Evolutionary conservation across 1,140 invertebrate genomes (phyloP), one percentile per base, ranked within the genome.

Genomic region (Diuraphis noxia): DNA sequence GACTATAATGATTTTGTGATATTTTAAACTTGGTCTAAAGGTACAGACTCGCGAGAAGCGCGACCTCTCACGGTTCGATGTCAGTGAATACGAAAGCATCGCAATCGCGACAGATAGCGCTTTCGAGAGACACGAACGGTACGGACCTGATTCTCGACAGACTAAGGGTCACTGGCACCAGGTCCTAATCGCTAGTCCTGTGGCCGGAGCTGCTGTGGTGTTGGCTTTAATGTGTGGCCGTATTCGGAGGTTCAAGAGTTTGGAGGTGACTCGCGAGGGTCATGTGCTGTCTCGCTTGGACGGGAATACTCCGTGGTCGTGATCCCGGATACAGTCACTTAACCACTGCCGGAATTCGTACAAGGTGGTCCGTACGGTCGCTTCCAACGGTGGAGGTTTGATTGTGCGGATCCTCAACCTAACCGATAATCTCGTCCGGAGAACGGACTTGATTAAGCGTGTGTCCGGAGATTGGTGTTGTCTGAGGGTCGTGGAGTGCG

Each of bases 281-380:
- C 7, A 5, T 17, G 5, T 17, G 13, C 6, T 23, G 34, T 8
- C 19, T 34, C 13, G 4, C n/a, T n/a, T 2, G 43, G 19, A 21
- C n/a, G 34, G 0, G n/a, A 8, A 23, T 34, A 46, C n/a, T 21
- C 8, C 34, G 1, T 0, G 43, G 19, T n/a, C 25, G 40, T 17
- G 81, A 30, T 25, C 25, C 81, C 40, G 25, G 10, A n/a, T 25
- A 5, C 0, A 1, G 2, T 13, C 9, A 82, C 38, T 30, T 85
- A 85, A 34, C 0, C 2, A 1, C 30, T 1, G 13, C 30, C 25
- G 36, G 36, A 17, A 1, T 7, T 25, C 1, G 0, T 49, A 0
- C 0, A 6, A 2, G 1, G 1, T 1, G 0, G 85, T 34, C 46
- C 85, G 17, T 0, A 17, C 21, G 34, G 0, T 36, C 34, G 7